Evolutionary conservation across 2,113 vertebrate genomes (phyloP), one percentile per base, ranked within the genome.

Genomic region (Syrrhaptes paradoxus): DNA sequence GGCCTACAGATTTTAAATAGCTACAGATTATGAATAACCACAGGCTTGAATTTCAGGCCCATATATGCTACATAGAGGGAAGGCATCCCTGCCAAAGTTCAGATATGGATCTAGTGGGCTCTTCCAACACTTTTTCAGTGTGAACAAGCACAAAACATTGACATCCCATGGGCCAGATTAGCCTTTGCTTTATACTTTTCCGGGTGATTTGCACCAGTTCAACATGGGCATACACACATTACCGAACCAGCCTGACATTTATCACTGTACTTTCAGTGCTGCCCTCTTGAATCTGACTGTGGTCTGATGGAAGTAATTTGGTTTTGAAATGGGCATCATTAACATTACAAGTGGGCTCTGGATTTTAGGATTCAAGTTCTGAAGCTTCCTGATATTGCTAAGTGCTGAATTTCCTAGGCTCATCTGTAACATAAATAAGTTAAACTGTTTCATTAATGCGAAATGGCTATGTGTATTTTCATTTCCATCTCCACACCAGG

Each of bases 201-300:
- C 58, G 31, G 17, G 16, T 38, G 45, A 16, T 62, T 78, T 72
- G 61, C 32, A 74, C 34, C 32, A 83, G 55, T 74, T 90, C 59
- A 31, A 1, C 0, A 0, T 7, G 38, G 55, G 10, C 59, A 48
- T 43, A n/a, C 8, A 54, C 38, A 52, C 28, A 15, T 31, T n/a
- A 57, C 46, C 19, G 5, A 67, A 49, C 34, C 46, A 83, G 38
- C 29, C 52, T 80, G 71, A 66, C 20, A 63, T 79, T 73, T 77
- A 38, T 48, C 24, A 38, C 29, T 78, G 29, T 0, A 1, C 20
- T 66, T 73, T 48, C 89, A 76, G 34, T 5, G 13, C 34, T 85
- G 67, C 38, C 22, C 6, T 45, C 75, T 86, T 17, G 1, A 93
- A 59, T 43, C 26, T 41, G 55, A 34, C 65, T 80, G 67, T 14